Evolutionary conservation across 1,140 invertebrate genomes (phyloP), one percentile per base, ranked within the genome.

Genomic region (Cotesia vestalis): DNA sequence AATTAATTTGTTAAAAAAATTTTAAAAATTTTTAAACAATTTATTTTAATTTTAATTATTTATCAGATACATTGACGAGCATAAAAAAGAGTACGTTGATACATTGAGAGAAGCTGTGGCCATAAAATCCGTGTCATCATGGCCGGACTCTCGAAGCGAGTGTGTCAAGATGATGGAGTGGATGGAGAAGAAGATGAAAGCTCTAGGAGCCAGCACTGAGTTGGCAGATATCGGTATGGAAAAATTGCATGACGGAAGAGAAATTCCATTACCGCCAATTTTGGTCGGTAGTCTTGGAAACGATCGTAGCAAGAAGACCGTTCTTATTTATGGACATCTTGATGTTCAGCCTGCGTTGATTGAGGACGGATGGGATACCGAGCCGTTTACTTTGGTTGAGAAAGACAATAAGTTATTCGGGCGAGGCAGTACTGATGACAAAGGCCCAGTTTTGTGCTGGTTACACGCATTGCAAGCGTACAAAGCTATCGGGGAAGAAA

Each of bases 291-390:
- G 85, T 36, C 88, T 99, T 60, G 97, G 96, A 72, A 92, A 90
- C 75, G 95, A 98, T 84, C 88, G 91, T 0, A 90, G 90, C 4
- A 98, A 97, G 83, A 94, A 96, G 79, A 99, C 97, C 14, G 90
- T 99, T 57, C 91, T 95, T 66, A 90, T 99, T 62, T 99, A 99
- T 88, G 98, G 98, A 0, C 98, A 99, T 88, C 91, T 99, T 78
- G 98, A 99, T 90, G 98, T 99, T 1, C 98, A 99, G 84, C 97
- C 98, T 57, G 98, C 98, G 6, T 79, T 92, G 4, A 92, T 91
- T 83, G 92, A 93, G 75, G 97, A 99, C 90, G 97, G 97, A 4
- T 99, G 97, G 98, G 88, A 96, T 76, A 94, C 95, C 2, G 96
- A 99, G 70, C 98, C 98, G 2, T 99, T 99, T 88, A 90, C 90